Evolutionary conservation across 1,140 invertebrate species (phyloP), one percentile per base, ranked within the genome.

Genomic region (Drosophila paulistorum): DNA sequence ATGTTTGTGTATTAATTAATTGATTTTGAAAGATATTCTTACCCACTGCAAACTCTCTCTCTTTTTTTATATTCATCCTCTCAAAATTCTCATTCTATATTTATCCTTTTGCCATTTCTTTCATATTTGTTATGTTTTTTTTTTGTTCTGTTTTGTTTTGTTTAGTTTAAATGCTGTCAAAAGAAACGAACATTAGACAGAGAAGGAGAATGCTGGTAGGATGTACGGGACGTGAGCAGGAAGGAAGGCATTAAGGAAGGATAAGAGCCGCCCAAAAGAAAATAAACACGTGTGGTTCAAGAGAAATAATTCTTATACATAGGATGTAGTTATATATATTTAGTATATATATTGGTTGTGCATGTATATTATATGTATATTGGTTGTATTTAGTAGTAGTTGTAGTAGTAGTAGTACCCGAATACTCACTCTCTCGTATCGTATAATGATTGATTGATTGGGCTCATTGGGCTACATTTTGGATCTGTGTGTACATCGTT

Each of bases 351-450:
- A 51, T 51, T 23, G 45, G 17, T 51, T 51, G 45, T 51, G 45
- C 45, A 51, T 51, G 7, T 48, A 48, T 48, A 14, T 45, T 14
- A 10, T 39, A 39, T 13, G 13, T 39, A 39, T 13, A 39, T 39
- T 39, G 35, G 10, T 48, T 60, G 30, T 51, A 33, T 60, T 69
- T 70, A 45, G 14, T 65, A 60, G 26, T 37, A 65, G 30, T 72
- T 30, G 58, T 23, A 77, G 58, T 20, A 68, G 55, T 74, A 74
- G 58, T 65, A 57, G 57, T 33, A 45, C 82, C 81, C 64, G 63
- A 87, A 86, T 86, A 86, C 82, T 86, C 82, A 86, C 82, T 72
- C 82, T 86, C 82, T 87, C 82, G 58, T 45, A 61, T 57, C 54
- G 65, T 35, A 59, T 33, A 55, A 55, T 57, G 54, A 51, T 23